Base-by-base conservation (phyloP, 2,113 vertebrate genomes). In the Corapipo altera region DNA sequence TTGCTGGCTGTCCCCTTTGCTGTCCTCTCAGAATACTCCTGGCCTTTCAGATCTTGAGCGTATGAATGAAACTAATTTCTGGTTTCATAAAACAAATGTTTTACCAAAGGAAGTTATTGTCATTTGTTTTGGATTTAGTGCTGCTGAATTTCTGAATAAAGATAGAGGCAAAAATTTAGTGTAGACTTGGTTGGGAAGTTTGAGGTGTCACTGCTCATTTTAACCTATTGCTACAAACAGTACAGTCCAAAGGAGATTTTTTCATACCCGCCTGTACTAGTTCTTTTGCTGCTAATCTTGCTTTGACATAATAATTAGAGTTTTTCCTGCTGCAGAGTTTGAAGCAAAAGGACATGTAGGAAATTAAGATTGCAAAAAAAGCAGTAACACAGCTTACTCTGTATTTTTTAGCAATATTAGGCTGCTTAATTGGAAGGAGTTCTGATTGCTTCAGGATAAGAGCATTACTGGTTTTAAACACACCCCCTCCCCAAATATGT, bases 231-330 rank as follows among this genome's bases (percentile, higher is more conserved):
- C 52, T 88, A 49, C 67, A 48, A 94, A 67, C 27, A 65, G n/a
- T 54, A 7, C 79, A 71, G 81, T 71, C 41, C 41, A 57, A 61
- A 33, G 62, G 49, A 89, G 54, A 43, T 30, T 66, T 44, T 33
- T 62, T 39, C 3, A 5, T 81, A 27, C 39, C 7, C 14, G 32
- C 10, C 41, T 11, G 24, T 76, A 66, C 52, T 95, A 92, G 89
- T 95, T 89, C 88, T 93, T 88, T 72, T 78, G 51, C 62, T 44
- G 90, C 79, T 92, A 85, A 93, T 96, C 78, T 72, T 78, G 64
- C 54, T 95, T 92, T 86, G 73, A 91, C 90, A 86, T 96, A 89
- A 76, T 83, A 91, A 86, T 81, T 92, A 88, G 82, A 51, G 74
- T 83, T 91, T 87, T 88, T 88, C 54, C 24, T 95, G 51, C 49